Conservation (phyloP, 2,888 invertebrate genomes). For the Leucoma salicis region DNA sequence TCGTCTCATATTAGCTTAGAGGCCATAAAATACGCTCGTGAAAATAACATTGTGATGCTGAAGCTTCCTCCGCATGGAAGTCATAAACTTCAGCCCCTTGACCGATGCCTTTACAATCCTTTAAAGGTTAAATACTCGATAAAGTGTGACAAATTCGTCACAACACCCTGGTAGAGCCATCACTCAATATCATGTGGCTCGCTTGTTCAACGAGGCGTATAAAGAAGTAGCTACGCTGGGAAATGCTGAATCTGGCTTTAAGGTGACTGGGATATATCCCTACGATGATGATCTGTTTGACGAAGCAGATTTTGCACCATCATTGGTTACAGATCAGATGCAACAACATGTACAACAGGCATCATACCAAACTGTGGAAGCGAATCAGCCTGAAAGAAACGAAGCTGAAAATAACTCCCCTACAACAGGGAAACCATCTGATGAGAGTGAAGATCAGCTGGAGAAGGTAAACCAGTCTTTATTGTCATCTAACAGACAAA, state of each 20-base stretch:
- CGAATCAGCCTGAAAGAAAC: neutral
- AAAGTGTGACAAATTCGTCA: neutral
- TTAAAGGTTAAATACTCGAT: neutral
- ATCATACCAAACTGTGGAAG: neutral
- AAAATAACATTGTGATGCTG: neutral
- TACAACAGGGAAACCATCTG: too few species aligned
- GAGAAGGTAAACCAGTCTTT: too few species aligned
- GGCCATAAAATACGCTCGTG: neutral
- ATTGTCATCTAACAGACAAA: too few species aligned
- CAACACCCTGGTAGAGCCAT: neutral
- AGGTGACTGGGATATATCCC: neutral
- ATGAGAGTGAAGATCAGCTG: too few species aligned
- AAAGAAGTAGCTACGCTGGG: conserved; percentile 1
- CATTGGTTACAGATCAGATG: neutral
- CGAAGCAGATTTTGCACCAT: neutral
- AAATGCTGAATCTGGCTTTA: conserved; percentile 1
- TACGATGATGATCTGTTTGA: neutral
- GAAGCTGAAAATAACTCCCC: too few species aligned
- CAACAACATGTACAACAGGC: neutral
- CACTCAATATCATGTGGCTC: neutral
- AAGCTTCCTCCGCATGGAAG: neutral
- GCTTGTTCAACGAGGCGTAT: neutral
- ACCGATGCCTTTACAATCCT: neutral
- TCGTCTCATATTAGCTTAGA: neutral
- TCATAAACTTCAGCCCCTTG: neutral